Evolutionary conservation across 2,797 vertebrate genomes (phyloP), one percentile per base, ranked within the genome.

Genomic region (Pseudotriccus pelzelni): DNA sequence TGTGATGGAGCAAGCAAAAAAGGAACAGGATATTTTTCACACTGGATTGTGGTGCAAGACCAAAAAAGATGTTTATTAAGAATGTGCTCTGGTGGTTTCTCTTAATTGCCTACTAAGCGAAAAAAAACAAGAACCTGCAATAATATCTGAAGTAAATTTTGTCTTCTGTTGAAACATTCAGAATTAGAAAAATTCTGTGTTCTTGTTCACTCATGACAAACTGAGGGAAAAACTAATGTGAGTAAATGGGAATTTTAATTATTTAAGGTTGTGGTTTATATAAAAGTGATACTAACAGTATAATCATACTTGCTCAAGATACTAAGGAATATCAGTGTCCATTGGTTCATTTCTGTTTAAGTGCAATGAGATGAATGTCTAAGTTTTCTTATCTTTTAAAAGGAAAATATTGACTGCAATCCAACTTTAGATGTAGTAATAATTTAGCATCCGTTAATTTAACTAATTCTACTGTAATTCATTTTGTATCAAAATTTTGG

Each of bases 1-100:
- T 70, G 37, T 59, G 44, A 37, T 55, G 36, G 22, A 87, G 18
- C 12, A 93, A 75, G 72, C 2, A 39, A 67, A 89, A 32, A 10
- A 56, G 6, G 14, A 74, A n/a, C 4, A 16, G 23, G 4, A 1
- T 47, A 15, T 56, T 84, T 82, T 84, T 69, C 36, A 53, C 16
- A 34, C 2, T 28, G 10, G 0, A 43, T 2, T 36, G 19, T 53
- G 12, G 6, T 36, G 3, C 25, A 37, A 50, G 41, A 63, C 14
- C 23, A 59, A 27, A 81, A 39, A 79, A 34, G 6, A 15, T 5
- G 5, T 69, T 47, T 69, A 28, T 39, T 69, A 36, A 6, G 12
- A 73, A 78, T 27, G 4, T 4, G 3, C 13, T 58, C 19, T 24
- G 7, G 16, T 22, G 2, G 1, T 49, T 62, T 84, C 14, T 76